phyloP scores from a whole-genome alignment of 2,888 invertebrate species.

The Yponomeuta plumbellus region DNA sequence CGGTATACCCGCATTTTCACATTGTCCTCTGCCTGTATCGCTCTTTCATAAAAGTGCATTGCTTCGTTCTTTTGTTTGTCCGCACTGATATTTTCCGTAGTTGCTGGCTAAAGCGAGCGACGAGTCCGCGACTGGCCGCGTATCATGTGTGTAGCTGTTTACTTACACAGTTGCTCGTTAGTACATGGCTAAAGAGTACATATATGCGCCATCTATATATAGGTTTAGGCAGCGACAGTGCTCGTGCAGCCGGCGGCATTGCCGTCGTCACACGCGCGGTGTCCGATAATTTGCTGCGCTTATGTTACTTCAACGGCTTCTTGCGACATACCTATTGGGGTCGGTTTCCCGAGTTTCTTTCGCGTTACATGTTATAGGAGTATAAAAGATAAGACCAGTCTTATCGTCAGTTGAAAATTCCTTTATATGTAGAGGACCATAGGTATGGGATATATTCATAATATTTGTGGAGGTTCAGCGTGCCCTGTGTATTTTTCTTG shows the following conservation, averaged over 20 bases:
- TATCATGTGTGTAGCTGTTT: constrained; percentile 36
- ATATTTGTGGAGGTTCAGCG: neutral
- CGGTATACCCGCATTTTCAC: constrained; percentile 5
- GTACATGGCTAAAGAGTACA: neutral
- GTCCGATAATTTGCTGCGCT: constrained; percentile 74
- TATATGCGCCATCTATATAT: constrained; percentile 25
- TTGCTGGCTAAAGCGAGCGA: constrained; percentile 27
- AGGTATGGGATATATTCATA: neutral
- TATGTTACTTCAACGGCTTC: constrained; percentile 75
- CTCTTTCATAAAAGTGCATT: constrained; percentile 1
- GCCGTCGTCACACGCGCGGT: constrained; percentile 53
- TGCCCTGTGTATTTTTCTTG: neutral
- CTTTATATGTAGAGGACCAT: neutral
- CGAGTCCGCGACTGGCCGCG: constrained; percentile 25
- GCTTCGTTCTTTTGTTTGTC: constrained; percentile 45
- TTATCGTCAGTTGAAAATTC: neutral
- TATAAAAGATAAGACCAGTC: neutral
- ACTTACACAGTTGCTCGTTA: constrained; percentile 22
- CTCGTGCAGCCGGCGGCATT: constrained; percentile 44
- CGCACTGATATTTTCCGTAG: constrained; percentile 56
- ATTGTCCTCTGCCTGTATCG: neutral
- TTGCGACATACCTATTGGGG: constrained; percentile 56
- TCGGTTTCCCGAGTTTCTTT: constrained; percentile 58
- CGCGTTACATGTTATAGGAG: neutral
- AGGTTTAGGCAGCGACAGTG: constrained; percentile 52